Conservation (phyloP, 2,113 vertebrate genomes). For the Embiotoca jacksoni region DNA sequence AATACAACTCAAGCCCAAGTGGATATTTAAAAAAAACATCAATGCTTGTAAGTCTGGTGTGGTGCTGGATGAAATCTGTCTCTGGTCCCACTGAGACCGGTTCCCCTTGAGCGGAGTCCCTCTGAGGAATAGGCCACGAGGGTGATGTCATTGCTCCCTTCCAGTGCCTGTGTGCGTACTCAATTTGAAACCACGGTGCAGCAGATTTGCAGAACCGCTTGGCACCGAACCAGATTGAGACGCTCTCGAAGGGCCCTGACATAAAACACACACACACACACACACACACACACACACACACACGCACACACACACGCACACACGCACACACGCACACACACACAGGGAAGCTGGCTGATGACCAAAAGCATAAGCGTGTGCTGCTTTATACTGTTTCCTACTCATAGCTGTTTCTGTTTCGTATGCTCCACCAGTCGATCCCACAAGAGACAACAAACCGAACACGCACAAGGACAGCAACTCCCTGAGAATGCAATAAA, state of each 20-base stretch:
- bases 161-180: no score
- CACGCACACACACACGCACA: neutral
- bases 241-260: slow-evolving; percentile 1
- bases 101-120: slow-evolving; percentile 12
- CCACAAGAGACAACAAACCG: slow-evolving; percentile 21
- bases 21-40: neutral
- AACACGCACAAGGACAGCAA: slow-evolving; percentile 42
- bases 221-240: slow-evolving; percentile 18
- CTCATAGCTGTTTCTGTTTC: slow-evolving; percentile 26
- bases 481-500: slow-evolving; percentile 26
- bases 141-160: slow-evolving; percentile 17
- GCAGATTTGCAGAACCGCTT: slow-evolving; percentile 11
- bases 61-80: neutral
- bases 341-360: slow-evolving; percentile 17
- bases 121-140: slow-evolving; percentile 14
- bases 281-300: neutral
- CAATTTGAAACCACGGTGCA: neutral
- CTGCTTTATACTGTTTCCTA: slow-evolving; percentile 28
- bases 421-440: slow-evolving; percentile 36
- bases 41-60: neutral
- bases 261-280: neutral
- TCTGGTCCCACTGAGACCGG: slow-evolving; percentile 23
- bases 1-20: neutral
- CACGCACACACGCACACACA: neutral
- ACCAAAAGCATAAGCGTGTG: slow-evolving; percentile 39